phyloP scores from a whole-genome alignment of 35 echinoderm and acorn worm genomes.

The Lytechinus pictus region DNA sequence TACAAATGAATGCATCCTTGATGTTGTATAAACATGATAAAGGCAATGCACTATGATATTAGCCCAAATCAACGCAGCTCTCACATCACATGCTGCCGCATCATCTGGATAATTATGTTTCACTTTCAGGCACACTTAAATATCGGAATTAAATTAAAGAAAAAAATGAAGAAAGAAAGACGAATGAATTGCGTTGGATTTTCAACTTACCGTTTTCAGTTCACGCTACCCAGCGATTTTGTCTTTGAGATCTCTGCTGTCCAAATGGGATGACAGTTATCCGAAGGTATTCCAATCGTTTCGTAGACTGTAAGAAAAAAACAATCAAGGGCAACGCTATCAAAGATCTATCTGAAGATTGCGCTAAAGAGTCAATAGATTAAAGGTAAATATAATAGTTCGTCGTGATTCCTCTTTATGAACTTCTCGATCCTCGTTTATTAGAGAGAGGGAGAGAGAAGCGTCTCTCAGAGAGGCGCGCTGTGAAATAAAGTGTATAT shows the following conservation, averaged over 20 bases:
- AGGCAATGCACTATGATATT: too few relatives aligned
- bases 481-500: background rate
- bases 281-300: background rate
- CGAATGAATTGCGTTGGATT: background rate
- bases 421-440: too few relatives aligned
- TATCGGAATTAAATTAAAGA: too few relatives aligned
- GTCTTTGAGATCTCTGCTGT: background rate
- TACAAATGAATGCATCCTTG: too few relatives aligned
- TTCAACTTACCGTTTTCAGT: background rate
- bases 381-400: background rate
- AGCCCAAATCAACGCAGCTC: too few relatives aligned
- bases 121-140: too few relatives aligned
- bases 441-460: background rate
- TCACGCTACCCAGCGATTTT: background rate
- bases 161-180: background rate
- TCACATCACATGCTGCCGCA: too few relatives aligned
- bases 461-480: background rate
- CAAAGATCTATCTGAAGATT: background rate
- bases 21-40: too few relatives aligned
- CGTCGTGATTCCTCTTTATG: background rate
- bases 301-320: background rate
- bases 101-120: too few relatives aligned
- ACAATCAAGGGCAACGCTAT: background rate
- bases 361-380: background rate
- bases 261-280: background rate